phyloP scores from a whole-genome alignment of 2,888 invertebrate species.

The Clitarchus hookeri region DNA sequence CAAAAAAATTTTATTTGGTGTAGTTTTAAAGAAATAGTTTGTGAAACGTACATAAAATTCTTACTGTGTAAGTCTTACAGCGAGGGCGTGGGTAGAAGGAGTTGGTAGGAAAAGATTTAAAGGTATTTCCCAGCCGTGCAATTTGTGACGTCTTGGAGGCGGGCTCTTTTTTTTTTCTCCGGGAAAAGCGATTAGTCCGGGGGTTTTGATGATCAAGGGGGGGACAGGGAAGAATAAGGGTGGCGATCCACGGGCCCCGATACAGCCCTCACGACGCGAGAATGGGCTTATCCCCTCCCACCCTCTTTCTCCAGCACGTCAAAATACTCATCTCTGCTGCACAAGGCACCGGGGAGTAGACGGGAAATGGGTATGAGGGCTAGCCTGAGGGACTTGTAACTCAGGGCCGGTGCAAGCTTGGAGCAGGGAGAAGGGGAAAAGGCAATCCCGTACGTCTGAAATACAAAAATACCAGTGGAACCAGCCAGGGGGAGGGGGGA shows the following conservation, averaged over 20 bases:
- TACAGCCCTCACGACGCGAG: background rate
- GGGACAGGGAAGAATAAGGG: background rate
- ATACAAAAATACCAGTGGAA: background rate
- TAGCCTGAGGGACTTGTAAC: background rate
- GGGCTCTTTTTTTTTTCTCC: background rate
- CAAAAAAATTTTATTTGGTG: no score
- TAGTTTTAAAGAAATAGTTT: no score
- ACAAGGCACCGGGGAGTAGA: background rate
- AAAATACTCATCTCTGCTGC: background rate
- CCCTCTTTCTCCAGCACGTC: background rate
- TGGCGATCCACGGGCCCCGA: background rate
- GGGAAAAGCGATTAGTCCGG: background rate
- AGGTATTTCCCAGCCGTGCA: slow-evolving; percentile 5
- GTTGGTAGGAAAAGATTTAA: background rate
- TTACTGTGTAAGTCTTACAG: no score
- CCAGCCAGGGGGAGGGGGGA: background rate
- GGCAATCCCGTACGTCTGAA: slow-evolving; percentile 14
- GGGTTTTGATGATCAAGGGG: background rate
- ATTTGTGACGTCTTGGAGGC: background rate
- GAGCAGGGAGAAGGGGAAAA: background rate
- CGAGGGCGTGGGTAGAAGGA: background rate
- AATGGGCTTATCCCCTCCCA: background rate
- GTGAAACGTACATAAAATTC: no score
- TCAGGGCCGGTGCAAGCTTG: background rate
- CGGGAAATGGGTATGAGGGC: background rate